phyloP scores from a whole-genome alignment of 2,113 vertebrate species.

The Albula glossodonta region DNA sequence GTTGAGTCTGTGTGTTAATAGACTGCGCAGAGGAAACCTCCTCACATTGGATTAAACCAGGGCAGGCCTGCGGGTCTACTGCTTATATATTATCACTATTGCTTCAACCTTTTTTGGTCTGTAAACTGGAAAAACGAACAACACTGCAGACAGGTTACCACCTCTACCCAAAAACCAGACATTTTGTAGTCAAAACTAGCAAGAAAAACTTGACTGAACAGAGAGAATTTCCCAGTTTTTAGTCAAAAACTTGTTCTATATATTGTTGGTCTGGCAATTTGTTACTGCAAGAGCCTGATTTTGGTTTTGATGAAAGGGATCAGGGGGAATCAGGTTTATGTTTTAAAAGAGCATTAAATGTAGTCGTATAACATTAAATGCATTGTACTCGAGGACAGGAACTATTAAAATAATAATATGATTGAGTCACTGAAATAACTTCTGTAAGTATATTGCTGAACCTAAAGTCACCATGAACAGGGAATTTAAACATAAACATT shows the following conservation, averaged over 20 bases:
- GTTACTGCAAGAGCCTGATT: not conserved
- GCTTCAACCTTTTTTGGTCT: not conserved
- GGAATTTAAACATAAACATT: not conserved
- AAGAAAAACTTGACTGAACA: too few species aligned
- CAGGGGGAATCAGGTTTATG: too few species aligned
- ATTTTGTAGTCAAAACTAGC: too few species aligned
- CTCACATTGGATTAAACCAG: not conserved
- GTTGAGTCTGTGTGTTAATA: not conserved
- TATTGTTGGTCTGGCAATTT: slow-evolving; percentile 1
- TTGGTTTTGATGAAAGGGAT: not conserved
- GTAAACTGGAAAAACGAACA: not conserved
- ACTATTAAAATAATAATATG: not conserved
- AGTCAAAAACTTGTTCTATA: too few species aligned
- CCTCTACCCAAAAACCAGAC: too few species aligned
- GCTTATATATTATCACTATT: not conserved
- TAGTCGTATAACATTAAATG: not conserved
- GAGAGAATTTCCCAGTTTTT: too few species aligned
- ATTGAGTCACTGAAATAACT: not conserved
- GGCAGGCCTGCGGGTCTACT: not conserved
- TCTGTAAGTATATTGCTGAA: not conserved
- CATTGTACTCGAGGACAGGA: not conserved
- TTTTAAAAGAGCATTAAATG: too few species aligned
- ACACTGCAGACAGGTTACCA: too few species aligned
- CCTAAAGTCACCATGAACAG: not conserved
- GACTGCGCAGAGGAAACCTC: not conserved